phyloP scores from a whole-genome alignment of 2,888 invertebrate genomes.

The Acanthosepion esculentum region DNA sequence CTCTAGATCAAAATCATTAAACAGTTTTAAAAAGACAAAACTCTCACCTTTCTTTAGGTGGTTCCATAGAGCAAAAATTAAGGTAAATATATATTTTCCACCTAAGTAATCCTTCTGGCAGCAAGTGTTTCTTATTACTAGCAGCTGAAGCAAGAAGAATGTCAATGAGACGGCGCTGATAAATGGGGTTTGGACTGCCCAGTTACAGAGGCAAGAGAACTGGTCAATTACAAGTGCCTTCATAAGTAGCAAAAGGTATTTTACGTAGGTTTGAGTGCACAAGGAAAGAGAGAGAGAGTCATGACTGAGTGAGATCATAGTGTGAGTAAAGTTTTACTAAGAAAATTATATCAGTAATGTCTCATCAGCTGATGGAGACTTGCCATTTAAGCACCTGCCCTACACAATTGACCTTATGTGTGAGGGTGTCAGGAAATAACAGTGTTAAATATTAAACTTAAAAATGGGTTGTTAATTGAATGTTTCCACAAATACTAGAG shows the following conservation, averaged over 20 bases:
- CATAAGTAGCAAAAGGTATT: background rate
- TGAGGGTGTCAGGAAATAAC: background rate
- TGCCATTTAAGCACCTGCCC: constrained; percentile 20
- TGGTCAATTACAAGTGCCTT: constrained; percentile 21
- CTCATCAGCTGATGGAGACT: background rate
- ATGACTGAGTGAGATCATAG: background rate
- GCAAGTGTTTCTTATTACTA: background rate
- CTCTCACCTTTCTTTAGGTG: constrained; percentile 6
- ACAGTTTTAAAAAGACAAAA: background rate
- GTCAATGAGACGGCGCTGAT: background rate
- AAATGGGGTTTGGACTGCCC: background rate
- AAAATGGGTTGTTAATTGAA: background rate
- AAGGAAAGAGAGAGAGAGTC: background rate
- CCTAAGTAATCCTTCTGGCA: background rate
- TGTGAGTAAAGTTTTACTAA: constrained; percentile 17
- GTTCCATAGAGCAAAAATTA: background rate
- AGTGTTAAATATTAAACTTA: background rate
- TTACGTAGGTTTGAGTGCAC: background rate
- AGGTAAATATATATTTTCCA: constrained; percentile 1
- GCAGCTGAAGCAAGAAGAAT: background rate
- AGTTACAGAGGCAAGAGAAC: background rate
- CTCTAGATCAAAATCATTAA: background rate
- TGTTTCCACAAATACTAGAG: background rate
- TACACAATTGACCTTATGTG: background rate
- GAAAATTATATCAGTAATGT: background rate